Evolutionary conservation across 2,113 vertebrate species (phyloP).

Genomic region (Lucifuga dentata): DNA sequence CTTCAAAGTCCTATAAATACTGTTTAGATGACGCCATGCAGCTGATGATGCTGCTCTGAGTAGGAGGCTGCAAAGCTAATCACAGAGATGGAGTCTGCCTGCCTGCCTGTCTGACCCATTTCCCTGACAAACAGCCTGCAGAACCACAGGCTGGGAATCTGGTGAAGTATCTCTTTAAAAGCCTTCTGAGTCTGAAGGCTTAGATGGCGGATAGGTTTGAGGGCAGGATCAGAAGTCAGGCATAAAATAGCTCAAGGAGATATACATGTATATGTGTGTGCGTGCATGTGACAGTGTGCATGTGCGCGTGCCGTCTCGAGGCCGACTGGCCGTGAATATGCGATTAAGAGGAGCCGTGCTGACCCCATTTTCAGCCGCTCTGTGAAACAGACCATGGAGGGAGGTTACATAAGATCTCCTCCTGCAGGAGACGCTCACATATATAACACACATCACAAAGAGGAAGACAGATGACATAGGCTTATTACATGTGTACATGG

Average conservation of each 20-base stretch:
- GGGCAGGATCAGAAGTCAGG: slow-evolving; percentile 50
- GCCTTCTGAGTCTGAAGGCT: slow-evolving; percentile 27
- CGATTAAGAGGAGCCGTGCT: slow-evolving; percentile 58
- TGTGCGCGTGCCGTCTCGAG: slow-evolving; percentile 27
- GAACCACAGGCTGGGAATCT: slow-evolving; percentile 22
- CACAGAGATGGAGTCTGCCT: slow-evolving; percentile 18
- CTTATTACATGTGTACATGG: not conserved
- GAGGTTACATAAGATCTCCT: slow-evolving; percentile 55
- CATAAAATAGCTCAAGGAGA: slow-evolving; percentile 54
- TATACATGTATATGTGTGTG: not conserved
- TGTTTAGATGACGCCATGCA: not conserved
- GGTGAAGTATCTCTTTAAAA: slow-evolving; percentile 49
- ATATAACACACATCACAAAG: slow-evolving; percentile 7
- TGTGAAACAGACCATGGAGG: slow-evolving; percentile 47
- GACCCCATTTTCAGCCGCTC: slow-evolving; percentile 59
- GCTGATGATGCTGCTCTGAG: slow-evolving; percentile 21
- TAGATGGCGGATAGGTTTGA: slow-evolving; percentile 45
- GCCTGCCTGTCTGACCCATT: slow-evolving; percentile 24
- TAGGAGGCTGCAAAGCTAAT: slow-evolving; percentile 34
- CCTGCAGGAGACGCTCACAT: slow-evolving; percentile 23
- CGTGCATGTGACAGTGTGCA: slow-evolving; percentile 12
- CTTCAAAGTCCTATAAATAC: slow-evolving; percentile 12
- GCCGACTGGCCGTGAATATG: slow-evolving; percentile 51
- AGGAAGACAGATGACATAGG: not conserved
- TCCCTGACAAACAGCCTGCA: slow-evolving; percentile 26